Base-by-base conservation (phyloP, 1,140 invertebrate species). In the Lepidurus couesii region DNA sequence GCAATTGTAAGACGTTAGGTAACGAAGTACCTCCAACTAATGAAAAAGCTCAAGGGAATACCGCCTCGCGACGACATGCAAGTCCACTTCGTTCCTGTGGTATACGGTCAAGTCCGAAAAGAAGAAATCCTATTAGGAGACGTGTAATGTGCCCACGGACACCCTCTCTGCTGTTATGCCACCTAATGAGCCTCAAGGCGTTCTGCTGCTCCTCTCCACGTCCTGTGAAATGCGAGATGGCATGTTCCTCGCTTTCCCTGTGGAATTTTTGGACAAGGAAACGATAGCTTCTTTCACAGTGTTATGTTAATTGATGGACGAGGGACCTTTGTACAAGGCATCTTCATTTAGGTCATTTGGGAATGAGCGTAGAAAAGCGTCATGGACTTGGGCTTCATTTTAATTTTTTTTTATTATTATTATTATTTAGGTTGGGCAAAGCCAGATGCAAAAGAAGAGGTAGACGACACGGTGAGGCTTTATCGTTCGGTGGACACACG, bases 121-220 rank as follows among this genome's bases (percentile, higher is more conserved):
- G 53, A 65, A 65, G 53, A 65, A 65, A 65, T 65, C 21, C 16
- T 65, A 65, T 65, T 65, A 65, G 53, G 16, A 21, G 21, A 65
- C 53, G 53, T 21, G 53, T 65, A 65, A 65, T 65, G 53, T 21
- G 53, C 53, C 53, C 13, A n/a, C 16, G 53, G 53, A 65, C 6
- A 65, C 53, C 9, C 53, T 65, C 53, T 65, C 21, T 21, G 21
- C 16, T 65, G 53, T 65, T 65, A 65, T 65, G 13, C 53, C 53
- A 65, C 53, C 53, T 65, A 65, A 65, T 65, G 53, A 65, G 53
- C 53, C 53, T 65, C 21, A 65, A 65, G 53, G 53, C 21, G 53
- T 65, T 65, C 53, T 65, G 16, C 45, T 47, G 45, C 21, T 34
- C 34, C 26, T 26, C 26, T 26, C 26, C 26, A 26, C 26, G 47